Percentiles rank a stretch among this genome's conserved stretches.
Conservation (phyloP, 2,888 invertebrate genomes). For the Ormyrus rosae region DNA sequence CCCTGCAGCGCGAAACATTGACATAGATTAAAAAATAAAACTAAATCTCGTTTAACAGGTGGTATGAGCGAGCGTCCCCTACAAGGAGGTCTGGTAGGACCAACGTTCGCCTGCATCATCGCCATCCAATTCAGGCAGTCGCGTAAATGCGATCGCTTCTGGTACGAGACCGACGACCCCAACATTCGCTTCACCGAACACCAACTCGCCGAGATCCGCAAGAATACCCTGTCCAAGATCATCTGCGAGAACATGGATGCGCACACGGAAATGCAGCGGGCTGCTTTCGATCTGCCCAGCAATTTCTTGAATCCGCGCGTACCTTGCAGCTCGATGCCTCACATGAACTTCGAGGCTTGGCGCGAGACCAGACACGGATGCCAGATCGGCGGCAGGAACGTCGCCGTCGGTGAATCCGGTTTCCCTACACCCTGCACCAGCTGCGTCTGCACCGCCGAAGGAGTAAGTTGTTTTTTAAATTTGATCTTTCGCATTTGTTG, state of each 20-base stretch:
- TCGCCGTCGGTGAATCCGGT: conserved; percentile 88
- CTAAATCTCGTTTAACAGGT: conserved; percentile 78
- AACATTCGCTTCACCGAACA: conserved; percentile 88
- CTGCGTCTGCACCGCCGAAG: conserved; percentile 90
- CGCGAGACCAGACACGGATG: conserved; percentile 89
- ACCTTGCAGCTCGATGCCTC: conserved; percentile 88
- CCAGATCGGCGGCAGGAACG: conserved; percentile 87
- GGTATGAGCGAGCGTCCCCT: conserved; percentile 93
- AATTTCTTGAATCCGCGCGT: conserved; percentile 94
- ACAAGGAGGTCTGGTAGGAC: conserved; percentile 94
- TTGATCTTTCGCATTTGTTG: too few species aligned
- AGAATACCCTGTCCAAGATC: conserved; percentile 89
- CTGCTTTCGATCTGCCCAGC: conserved; percentile 93
- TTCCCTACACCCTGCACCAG: conserved; percentile 95
- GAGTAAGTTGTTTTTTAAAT: conserved; percentile 79
- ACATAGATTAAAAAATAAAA: neutral
- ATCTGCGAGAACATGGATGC: conserved; percentile 94
- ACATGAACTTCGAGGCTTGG: conserved; percentile 90
- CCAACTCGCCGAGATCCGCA: conserved; percentile 92
- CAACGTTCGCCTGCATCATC: conserved; percentile 95
- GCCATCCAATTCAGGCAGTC: conserved; percentile 94
- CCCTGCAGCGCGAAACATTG: too few species aligned
- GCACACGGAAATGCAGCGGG: conserved; percentile 90
- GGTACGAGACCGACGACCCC: conserved; percentile 93
- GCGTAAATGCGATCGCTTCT: conserved; percentile 95